A percentile compares a stretch with the other conserved stretches of the same genome.
phyloP scores from a whole-genome alignment of 1,140 invertebrate genomes.

The Lethrus apterus region DNA sequence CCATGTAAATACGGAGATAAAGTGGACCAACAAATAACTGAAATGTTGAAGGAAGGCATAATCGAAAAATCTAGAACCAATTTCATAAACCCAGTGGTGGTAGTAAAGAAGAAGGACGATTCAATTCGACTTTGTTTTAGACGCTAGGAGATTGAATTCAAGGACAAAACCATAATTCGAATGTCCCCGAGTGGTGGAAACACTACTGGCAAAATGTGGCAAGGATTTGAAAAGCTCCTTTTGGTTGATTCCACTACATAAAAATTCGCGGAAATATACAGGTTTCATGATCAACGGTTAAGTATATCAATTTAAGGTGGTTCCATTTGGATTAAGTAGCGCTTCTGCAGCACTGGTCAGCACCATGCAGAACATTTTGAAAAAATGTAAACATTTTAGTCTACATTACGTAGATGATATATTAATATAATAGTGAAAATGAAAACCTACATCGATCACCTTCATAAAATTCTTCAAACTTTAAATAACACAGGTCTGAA shows the following conservation, averaged over 20 bases:
- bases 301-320: conserved; percentile 4
- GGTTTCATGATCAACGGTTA: conserved; percentile 7
- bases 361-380: not conserved
- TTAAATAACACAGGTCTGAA: not conserved
- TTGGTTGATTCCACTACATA: not conserved
- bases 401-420: conserved; percentile 8
- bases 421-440: conserved; percentile 4
- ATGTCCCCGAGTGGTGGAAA: not conserved
- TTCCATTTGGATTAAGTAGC: not conserved
- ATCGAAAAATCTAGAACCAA: conserved; percentile 3
- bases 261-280: conserved; percentile 3
- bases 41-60: conserved; percentile 1
- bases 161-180: not conserved
- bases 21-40: conserved; percentile 1
- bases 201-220: not conserved
- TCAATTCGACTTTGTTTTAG: not conserved
- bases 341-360: not conserved
- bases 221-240: not conserved
- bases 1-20: not conserved
- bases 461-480: not conserved
- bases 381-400: not conserved
- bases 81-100: conserved; percentile 3
- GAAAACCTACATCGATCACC: conserved; percentile 1
- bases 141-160: conserved; percentile 1
- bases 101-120: not conserved